These are phyloP conservation scores for Sinodicranocentrus sp. DNA, from an alignment of 2,888 invertebrate genomes.

Conservation along the genomic window DNA sequence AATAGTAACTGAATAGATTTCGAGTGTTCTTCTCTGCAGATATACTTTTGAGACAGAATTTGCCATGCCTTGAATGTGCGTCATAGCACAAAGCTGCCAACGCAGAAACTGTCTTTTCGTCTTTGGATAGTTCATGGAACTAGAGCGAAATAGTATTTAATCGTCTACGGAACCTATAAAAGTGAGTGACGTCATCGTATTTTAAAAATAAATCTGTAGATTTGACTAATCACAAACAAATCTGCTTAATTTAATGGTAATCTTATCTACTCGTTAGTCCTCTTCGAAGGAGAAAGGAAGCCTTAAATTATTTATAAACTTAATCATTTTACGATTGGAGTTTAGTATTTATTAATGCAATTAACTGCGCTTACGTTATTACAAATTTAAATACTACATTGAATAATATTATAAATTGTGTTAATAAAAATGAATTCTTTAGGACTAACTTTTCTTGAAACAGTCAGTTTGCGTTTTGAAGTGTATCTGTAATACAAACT, in stretches of 20 bases:
- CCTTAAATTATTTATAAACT: background rate
- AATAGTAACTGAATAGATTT: no score
- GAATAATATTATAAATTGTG: conserved; percentile 5
- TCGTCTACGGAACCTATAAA: no score
- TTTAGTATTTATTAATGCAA: conserved; percentile 42
- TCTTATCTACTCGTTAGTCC: no score
- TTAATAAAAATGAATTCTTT: conserved; percentile 11
- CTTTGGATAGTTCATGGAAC: no score
- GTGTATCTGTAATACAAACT: background rate
- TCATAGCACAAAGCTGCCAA: no score
- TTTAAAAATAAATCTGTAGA: background rate
- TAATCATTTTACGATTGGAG: background rate
- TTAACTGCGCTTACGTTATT: conserved; percentile 44
- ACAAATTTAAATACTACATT: conserved; percentile 45
- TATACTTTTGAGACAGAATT: no score
- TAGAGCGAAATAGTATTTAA: no score
- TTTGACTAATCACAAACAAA: background rate
- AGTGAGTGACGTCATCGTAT: background rate
- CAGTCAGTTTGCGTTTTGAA: conserved; percentile 25
- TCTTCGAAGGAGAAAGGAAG: no score
- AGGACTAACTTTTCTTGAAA: conserved; percentile 5
- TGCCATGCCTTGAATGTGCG: no score
- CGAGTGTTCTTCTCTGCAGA: no score
- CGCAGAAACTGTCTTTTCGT: no score
- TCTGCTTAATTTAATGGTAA: no score